A percentile compares a stretch with the other conserved stretches of the same genome.
Conservation (phyloP, 2,888 invertebrate species). For the Eurois occulta region DNA sequence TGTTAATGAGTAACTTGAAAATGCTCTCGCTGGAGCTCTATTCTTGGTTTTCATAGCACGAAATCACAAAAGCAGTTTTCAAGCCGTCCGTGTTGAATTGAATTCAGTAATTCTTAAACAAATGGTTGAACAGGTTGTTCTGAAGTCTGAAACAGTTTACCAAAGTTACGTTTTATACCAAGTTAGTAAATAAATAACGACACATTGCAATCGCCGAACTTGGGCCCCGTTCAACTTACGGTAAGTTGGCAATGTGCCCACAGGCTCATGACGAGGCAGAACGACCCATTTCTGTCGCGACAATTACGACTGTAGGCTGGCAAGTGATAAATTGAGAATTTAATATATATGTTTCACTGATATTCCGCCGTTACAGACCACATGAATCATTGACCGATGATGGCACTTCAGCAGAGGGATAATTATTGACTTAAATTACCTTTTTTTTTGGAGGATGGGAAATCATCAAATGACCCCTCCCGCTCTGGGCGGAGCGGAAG, state of each 20-base stretch:
- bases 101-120: conserved; percentile 31
- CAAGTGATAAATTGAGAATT: conserved; percentile 34
- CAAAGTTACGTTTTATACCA: conserved; percentile 29
- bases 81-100: not conserved
- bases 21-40: conserved; percentile 3
- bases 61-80: conserved; percentile 30
- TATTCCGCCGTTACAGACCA: not conserved
- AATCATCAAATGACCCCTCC: no score
- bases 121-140: conserved; percentile 39
- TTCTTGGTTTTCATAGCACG: conserved; percentile 7
- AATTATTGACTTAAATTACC: not conserved
- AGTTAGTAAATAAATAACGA: conserved; percentile 54
- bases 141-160: conserved; percentile 36
- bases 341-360: conserved; percentile 28
- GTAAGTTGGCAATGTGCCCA: conserved; percentile 73
- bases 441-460: no score
- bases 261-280: conserved; percentile 38
- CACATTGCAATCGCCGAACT: conserved; percentile 63
- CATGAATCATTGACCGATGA: conserved; percentile 12
- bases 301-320: conserved; percentile 44
- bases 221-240: conserved; percentile 66
- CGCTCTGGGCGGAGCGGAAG: no score
- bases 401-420: not conserved
- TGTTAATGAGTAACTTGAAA: conserved; percentile 36
- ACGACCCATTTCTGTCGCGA: conserved; percentile 68